These are phyloP conservation scores for Diachasmimorpha longicaudata DNA, from an alignment of 1,140 invertebrate genomes.

Conservation along the genomic window DNA sequence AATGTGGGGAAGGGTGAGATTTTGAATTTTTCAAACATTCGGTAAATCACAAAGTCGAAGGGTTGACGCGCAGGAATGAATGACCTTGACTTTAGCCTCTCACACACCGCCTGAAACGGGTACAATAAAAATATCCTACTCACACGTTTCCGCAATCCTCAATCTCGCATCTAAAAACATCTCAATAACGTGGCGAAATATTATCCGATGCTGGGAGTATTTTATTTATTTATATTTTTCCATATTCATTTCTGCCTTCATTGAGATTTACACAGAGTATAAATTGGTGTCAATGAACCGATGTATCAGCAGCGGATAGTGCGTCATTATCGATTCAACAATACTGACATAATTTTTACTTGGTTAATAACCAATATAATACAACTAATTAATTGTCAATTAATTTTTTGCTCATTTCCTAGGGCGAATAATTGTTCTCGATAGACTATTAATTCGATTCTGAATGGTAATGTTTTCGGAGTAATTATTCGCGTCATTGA, in stretches of 20 bases:
- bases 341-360: not conserved
- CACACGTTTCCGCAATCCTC: not conserved
- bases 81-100: not conserved
- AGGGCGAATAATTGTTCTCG: too few species aligned
- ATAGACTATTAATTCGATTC: too few species aligned
- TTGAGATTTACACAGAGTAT: not conserved
- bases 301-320: not conserved
- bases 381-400: too few species aligned
- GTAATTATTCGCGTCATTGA: not conserved
- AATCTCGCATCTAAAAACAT: not conserved
- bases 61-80: slow-evolving; percentile 6
- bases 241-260: too few species aligned
- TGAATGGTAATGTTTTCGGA: too few species aligned
- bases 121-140: not conserved
- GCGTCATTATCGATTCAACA: not conserved
- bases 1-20: not conserved
- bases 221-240: too few species aligned
- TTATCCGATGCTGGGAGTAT: not conserved
- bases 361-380: not conserved
- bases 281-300: not conserved
- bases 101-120: not conserved
- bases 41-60: not conserved
- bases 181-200: not conserved
- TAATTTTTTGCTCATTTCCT: too few species aligned
- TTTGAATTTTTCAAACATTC: not conserved